A percentile compares a stretch with the other conserved stretches of the same genome.
Conservation (phyloP, 2,113 vertebrate species). For the Daboia siamensis region DNA sequence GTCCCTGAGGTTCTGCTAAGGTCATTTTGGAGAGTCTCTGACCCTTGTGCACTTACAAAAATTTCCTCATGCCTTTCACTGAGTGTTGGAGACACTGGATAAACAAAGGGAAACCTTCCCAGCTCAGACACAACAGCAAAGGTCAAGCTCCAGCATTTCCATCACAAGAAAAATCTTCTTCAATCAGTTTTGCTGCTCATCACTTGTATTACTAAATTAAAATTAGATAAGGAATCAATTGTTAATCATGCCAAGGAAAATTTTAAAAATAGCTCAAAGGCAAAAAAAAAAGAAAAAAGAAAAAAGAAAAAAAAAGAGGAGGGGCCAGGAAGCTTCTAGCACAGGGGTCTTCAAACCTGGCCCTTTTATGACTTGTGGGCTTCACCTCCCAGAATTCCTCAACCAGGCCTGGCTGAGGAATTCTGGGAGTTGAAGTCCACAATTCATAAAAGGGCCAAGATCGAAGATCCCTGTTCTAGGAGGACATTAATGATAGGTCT, state of each 20-base stretch:
- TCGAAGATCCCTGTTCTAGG: background rate
- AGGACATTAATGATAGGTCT: background rate
- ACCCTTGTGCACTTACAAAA: conserved; percentile 13
- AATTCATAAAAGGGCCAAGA: too few species aligned
- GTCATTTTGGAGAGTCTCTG: conserved; percentile 8
- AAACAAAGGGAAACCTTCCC: conserved; percentile 51
- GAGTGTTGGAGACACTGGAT: conserved; percentile 17
- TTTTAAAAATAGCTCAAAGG: background rate
- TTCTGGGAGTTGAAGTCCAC: too few species aligned
- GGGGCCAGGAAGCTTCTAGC: background rate
- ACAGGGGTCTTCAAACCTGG: too few species aligned
- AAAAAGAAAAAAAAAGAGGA: background rate
- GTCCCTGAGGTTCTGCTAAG: conserved; percentile 6
- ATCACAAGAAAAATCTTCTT: conserved; percentile 8
- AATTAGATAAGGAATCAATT: conserved; percentile 4
- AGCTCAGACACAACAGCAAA: conserved; percentile 44
- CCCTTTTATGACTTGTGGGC: too few species aligned
- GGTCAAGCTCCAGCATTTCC: background rate
- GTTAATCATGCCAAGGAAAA: background rate
- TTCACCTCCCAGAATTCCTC: too few species aligned
- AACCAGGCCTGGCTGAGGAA: too few species aligned
- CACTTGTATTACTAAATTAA: background rate
- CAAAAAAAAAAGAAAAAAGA: background rate
- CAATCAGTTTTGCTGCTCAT: background rate
- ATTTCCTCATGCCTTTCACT: conserved; percentile 22